A percentile compares a stretch with the other conserved stretches of the same genome.
Conservation (phyloP, 2,888 invertebrate species). For the Cephus nigrinus region DNA sequence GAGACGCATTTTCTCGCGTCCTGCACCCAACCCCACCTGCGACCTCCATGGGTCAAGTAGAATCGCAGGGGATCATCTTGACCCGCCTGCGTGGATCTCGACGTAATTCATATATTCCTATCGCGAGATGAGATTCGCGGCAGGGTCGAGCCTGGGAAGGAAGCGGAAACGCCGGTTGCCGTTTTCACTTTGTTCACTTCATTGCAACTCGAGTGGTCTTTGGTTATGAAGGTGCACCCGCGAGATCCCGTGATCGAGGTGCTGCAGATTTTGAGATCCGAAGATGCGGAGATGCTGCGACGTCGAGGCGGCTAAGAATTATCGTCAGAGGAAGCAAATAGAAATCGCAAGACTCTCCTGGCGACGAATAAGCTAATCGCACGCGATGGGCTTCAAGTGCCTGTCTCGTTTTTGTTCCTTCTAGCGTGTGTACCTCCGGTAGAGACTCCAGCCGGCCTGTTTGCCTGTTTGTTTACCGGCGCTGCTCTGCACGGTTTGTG, state of each 20-base stretch:
- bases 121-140: background rate
- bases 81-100: too few species aligned
- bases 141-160: background rate
- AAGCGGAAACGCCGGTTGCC: conserved; percentile 2
- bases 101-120: too few species aligned
- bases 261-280: conserved; percentile 29
- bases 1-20: too few species aligned
- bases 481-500: too few species aligned
- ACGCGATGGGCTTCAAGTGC: conserved; percentile 47
- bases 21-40: background rate
- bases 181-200: conserved; percentile 28
- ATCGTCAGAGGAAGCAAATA: conserved; percentile 10
- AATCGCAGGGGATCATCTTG: too few species aligned
- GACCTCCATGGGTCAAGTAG: background rate
- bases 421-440: background rate
- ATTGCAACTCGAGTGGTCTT: background rate
- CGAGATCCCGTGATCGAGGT: background rate
- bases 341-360: conserved; percentile 34
- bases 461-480: background rate
- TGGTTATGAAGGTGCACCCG: background rate
- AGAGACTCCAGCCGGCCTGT: background rate
- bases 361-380: conserved; percentile 41
- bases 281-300: conserved; percentile 26
- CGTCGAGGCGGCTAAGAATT: background rate
- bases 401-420: conserved; percentile 10